Conservation (phyloP, 30 jellyfish, hydroid and myxozoan genomes). For the Aurelia sp. region DNA sequence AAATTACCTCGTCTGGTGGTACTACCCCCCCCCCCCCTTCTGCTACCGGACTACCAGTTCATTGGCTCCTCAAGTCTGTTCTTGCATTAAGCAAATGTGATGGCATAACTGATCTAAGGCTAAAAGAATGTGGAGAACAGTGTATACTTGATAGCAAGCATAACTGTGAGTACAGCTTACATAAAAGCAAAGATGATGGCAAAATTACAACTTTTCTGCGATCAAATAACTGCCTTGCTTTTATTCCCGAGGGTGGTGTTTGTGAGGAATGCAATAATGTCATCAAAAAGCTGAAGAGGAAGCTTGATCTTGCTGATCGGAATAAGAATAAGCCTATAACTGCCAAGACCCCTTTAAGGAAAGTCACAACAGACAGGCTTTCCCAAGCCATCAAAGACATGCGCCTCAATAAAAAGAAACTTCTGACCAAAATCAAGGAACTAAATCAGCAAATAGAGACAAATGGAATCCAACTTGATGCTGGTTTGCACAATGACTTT, state of each 20-base stretch:
- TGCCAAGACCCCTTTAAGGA: constrained; percentile 52
- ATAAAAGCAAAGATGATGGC: constrained; percentile 47
- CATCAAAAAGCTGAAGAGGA: no score
- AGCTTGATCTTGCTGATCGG: no score
- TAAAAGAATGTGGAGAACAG: constrained; percentile 33
- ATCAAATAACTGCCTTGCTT: constrained; percentile 41
- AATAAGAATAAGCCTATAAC: constrained; percentile 28
- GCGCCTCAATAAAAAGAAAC: constrained; percentile 39
- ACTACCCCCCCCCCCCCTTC: no score
- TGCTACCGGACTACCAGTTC: no score
- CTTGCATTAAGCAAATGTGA: constrained; percentile 36
- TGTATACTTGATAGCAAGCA: constrained; percentile 43
- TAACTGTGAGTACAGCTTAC: constrained; percentile 23
- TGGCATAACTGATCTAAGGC: constrained; percentile 51
- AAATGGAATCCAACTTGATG: constrained; percentile 44
- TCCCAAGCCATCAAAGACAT: constrained; percentile 41
- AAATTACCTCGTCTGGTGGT: no score
- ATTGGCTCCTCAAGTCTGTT: constrained; percentile 54
- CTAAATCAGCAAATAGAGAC: constrained; percentile 35
- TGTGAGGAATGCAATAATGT: no score
- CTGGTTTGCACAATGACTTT: constrained; percentile 56
- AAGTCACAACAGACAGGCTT: constrained; percentile 42
- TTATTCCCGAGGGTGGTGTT: constrained; percentile 41
- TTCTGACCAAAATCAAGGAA: constrained; percentile 31
- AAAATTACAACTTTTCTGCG: constrained; percentile 40